These are phyloP conservation scores for Anguilla marmorata DNA, from an alignment of 2,797 vertebrate species.

Conservation along the genomic window DNA sequence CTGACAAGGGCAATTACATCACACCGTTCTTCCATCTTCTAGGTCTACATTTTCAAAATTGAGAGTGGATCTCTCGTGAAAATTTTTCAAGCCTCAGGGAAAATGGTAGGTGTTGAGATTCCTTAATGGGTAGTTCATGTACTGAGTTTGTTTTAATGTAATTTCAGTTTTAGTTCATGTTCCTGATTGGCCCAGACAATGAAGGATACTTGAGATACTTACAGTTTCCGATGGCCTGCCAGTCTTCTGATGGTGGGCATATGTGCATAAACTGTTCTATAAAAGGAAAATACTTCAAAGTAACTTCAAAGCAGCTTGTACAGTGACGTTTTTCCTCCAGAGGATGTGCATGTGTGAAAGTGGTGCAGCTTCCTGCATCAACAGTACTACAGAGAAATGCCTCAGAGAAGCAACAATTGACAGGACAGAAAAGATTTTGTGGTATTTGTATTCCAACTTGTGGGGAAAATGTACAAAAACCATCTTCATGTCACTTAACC, in stretches of 20 bases:
- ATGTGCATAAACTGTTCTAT: no score
- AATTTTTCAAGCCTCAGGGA: slow-evolving; percentile 93
- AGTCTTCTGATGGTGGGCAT: neutral
- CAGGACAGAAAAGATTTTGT: neutral
- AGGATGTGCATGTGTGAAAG: no score
- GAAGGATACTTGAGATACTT: neutral
- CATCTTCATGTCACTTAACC: neutral
- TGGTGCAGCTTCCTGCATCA: no score
- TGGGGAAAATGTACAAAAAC: no score
- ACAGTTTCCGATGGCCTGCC: neutral
- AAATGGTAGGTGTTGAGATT: slow-evolving; percentile 81
- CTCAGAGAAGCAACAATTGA: neutral
- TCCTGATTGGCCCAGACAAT: neutral
- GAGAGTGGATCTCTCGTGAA: slow-evolving; percentile 85
- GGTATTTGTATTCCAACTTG: no score
- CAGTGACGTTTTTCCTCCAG: neutral
- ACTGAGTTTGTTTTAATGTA: neutral
- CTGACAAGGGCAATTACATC: neutral
- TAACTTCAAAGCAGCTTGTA: neutral
- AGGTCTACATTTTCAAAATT: slow-evolving; percentile 97
- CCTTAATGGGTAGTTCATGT: neutral
- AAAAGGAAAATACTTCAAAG: neutral
- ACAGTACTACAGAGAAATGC: neutral
- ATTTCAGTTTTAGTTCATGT: neutral
- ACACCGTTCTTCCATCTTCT: slow-evolving; percentile 25